Base-by-base conservation (phyloP, 2,888 invertebrate species). In the Stictocephala bisonia region DNA sequence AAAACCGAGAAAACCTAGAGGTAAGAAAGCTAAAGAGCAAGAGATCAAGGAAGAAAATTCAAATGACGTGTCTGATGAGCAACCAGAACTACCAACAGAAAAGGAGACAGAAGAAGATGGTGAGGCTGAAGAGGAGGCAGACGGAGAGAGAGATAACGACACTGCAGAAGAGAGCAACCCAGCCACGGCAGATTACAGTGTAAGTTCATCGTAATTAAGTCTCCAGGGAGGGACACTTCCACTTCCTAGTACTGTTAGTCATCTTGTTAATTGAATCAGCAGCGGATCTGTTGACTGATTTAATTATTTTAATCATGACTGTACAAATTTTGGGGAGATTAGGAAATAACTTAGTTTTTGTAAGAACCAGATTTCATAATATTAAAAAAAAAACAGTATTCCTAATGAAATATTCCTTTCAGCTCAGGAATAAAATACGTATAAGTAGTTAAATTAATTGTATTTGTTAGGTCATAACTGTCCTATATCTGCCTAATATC, bases 151-250 rank as follows among this genome's bases (percentile, higher is more conserved):
- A 11, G 60, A 41, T 11, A 64, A 64, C 27, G 64, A 64, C 64
- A 64, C 64, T 15, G 40, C 64, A 2, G 64, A 64, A 26, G 64
- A 64, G 24, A 64, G 64, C 44, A 64, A 64, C 64, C 44, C 64
- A 13, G 41, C 60, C 1, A 35, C 64, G 1, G 64, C 44, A 4
- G 64, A 64, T 11, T 24, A 64, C 64, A 64, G 64, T 44, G 64
- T 64, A 64, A 64, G 64, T 64, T 24, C 44, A 44, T 64, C 64
- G 40, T 64, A 64, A 64, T 64, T 64, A 64, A 64, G 20, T 40
- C 31, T 26, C 15, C 13, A 6, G n/a, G n/a, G n/a, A n/a, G n/a
- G n/a, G n/a, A n/a, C n/a, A n/a, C 44, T 41, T 41, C 31, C 60
- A 24, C 44, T 64, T 64, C 64, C 64, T 64, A 64, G 44, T 64